These are phyloP conservation scores for Andrena chrysosceles DNA, from an alignment of 2,888 invertebrate genomes.

Conservation along the genomic window DNA sequence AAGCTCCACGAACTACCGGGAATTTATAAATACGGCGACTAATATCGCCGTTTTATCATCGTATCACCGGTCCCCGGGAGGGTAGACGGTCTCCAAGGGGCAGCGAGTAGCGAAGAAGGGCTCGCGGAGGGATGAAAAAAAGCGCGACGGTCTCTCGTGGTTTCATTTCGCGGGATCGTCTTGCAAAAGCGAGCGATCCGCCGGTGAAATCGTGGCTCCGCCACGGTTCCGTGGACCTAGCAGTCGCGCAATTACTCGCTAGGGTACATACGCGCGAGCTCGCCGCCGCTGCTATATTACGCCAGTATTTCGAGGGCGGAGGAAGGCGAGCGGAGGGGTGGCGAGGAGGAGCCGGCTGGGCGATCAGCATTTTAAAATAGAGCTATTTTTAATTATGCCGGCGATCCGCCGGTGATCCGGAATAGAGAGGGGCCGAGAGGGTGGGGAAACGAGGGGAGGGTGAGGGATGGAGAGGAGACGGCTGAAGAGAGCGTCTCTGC, in stretches of 20 bases:
- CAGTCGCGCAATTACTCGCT: constrained; percentile 42
- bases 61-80: background rate
- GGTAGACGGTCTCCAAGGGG: background rate
- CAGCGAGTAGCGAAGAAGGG: background rate
- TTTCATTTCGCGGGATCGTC: constrained; percentile 31
- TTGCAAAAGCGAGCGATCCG: constrained; percentile 7
- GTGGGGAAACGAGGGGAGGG: constrained; percentile 51
- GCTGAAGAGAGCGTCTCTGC: constrained; percentile 30
- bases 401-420: constrained; percentile 70
- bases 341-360: constrained; percentile 13
- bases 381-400: constrained; percentile 84
- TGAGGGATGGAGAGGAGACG: constrained; percentile 72
- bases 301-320: constrained; percentile 30
- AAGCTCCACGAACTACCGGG: constrained; percentile 70
- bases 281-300: constrained; percentile 36
- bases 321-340: background rate
- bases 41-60: constrained; percentile 69
- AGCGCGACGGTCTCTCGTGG: background rate
- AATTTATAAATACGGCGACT: constrained; percentile 80
- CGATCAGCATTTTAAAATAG: constrained; percentile 81
- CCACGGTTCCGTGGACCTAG: constrained; percentile 3
- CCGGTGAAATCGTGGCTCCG: constrained; percentile 3
- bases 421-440: constrained; percentile 50
- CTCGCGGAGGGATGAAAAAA: background rate
- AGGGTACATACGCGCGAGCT: constrained; percentile 34